These are phyloP conservation scores for Lasioglossum pauxillum DNA, from an alignment of 2,888 invertebrate species.

Conservation along the genomic window DNA sequence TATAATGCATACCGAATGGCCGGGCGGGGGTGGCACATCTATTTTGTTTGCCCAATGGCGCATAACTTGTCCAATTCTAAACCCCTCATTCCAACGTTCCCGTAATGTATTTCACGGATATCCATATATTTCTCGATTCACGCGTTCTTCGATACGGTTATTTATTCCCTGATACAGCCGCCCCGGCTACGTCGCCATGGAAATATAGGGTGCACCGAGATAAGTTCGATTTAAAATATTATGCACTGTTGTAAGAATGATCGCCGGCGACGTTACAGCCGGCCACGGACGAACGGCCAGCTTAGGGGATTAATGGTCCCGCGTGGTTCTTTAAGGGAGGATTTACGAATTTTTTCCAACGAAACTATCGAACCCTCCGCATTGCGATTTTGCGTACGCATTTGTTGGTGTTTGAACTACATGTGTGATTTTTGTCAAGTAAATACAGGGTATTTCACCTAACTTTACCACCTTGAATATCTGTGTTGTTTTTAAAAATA, in stretches of 20 bases:
- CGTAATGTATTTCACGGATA: conserved; percentile 26
- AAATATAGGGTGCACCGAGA: neutral
- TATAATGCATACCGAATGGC: conserved; percentile 13
- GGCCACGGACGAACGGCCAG: neutral
- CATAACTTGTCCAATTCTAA: conserved; percentile 28
- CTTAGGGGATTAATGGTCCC: neutral
- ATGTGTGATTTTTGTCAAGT: neutral
- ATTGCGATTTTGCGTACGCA: too few relatives aligned
- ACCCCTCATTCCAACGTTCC: conserved; percentile 24
- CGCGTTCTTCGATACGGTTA: conserved; percentile 14
- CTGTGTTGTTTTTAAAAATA: too few relatives aligned
- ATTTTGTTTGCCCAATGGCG: conserved; percentile 36
- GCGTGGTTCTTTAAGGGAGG: neutral
- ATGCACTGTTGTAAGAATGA: neutral
- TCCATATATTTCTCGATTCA: conserved; percentile 11
- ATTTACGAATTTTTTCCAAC: too few relatives aligned
- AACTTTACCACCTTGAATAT: too few relatives aligned
- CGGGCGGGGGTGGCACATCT: conserved; percentile 3
- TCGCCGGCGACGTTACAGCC: neutral
- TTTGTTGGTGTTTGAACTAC: too few relatives aligned
- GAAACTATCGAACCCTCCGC: too few relatives aligned
- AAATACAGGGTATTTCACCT: too few relatives aligned
- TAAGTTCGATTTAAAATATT: conserved; percentile 13
- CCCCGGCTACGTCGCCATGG: neutral
- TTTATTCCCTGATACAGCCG: conserved; percentile 15